These are phyloP conservation scores for Phyto melanocephala DNA, from an alignment of 2,888 invertebrate species.

Conservation along the genomic window DNA sequence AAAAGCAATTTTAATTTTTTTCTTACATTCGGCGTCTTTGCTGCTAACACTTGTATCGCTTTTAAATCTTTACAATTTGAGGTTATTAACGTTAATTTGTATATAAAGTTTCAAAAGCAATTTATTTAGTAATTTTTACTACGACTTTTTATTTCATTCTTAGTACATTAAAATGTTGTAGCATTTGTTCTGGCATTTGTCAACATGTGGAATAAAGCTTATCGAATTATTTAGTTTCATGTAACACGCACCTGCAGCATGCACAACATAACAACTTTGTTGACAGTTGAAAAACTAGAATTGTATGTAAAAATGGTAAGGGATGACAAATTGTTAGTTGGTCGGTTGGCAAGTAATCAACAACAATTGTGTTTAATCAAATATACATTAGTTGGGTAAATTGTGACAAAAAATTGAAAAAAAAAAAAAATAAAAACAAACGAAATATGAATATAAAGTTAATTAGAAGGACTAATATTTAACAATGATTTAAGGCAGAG, in stretches of 20 bases:
- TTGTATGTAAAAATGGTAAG: background rate
- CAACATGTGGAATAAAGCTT: background rate
- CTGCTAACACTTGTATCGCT: background rate
- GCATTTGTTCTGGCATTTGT: background rate
- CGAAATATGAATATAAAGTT: too few relatives aligned
- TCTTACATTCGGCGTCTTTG: background rate
- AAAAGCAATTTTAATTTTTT: background rate
- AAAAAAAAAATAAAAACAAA: too few relatives aligned
- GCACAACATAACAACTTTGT: conserved; percentile 9
- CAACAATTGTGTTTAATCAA: conserved; percentile 26
- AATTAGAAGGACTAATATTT: too few relatives aligned
- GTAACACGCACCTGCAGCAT: conserved; percentile 28
- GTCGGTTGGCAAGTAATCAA: background rate
- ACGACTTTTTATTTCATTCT: background rate
- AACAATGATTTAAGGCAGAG: too few relatives aligned
- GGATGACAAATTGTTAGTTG: background rate
- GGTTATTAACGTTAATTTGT: background rate
- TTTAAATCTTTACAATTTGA: background rate
- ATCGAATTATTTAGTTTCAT: conserved; percentile 23
- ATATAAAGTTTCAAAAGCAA: too few relatives aligned
- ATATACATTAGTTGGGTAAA: background rate
- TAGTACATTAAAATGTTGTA: background rate
- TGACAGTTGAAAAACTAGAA: conserved; percentile 33
- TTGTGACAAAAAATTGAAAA: background rate
- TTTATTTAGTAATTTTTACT: background rate